Conservation (phyloP, 2,888 invertebrate species). For the Oxyscelio sp. region DNA sequence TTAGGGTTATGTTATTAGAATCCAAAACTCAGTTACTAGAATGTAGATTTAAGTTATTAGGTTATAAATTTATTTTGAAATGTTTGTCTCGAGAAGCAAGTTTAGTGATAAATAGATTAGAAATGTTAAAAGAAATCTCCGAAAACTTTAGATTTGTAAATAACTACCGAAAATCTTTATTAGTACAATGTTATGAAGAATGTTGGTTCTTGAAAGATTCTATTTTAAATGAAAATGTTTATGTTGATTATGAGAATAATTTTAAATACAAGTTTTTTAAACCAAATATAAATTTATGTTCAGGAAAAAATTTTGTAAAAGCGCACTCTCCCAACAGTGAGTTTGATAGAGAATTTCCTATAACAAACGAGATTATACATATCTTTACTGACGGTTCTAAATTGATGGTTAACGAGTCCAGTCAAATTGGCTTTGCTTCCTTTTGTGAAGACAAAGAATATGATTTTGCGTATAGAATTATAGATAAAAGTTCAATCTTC, state of each 20-base stretch:
- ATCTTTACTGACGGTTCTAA: constrained; percentile 51
- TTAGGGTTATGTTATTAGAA: constrained; percentile 59
- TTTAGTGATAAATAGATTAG: constrained; percentile 8
- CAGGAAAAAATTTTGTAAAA: background rate
- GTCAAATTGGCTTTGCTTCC: constrained; percentile 21
- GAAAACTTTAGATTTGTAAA: constrained; percentile 21
- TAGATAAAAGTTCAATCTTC: constrained; percentile 51
- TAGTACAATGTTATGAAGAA: constrained; percentile 26
- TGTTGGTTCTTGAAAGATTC: constrained; percentile 27
- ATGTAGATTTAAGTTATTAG: constrained; percentile 40
- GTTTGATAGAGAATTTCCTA: constrained; percentile 18
- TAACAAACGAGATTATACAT: background rate
- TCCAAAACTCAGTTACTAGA: constrained; percentile 33
- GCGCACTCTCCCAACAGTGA: background rate
- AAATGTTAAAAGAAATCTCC: background rate
- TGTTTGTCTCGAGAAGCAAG: background rate
- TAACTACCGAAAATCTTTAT: constrained; percentile 39
- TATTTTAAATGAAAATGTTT: background rate
- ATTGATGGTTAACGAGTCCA: background rate
- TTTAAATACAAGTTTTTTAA: constrained; percentile 23
- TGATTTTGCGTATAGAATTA: background rate
- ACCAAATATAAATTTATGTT: constrained; percentile 5
- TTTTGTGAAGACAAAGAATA: constrained; percentile 5
- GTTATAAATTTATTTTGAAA: constrained; percentile 30
- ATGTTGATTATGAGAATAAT: background rate